Conservation (phyloP, 2,797 vertebrate species). For the Centropyge bicolor region DNA sequence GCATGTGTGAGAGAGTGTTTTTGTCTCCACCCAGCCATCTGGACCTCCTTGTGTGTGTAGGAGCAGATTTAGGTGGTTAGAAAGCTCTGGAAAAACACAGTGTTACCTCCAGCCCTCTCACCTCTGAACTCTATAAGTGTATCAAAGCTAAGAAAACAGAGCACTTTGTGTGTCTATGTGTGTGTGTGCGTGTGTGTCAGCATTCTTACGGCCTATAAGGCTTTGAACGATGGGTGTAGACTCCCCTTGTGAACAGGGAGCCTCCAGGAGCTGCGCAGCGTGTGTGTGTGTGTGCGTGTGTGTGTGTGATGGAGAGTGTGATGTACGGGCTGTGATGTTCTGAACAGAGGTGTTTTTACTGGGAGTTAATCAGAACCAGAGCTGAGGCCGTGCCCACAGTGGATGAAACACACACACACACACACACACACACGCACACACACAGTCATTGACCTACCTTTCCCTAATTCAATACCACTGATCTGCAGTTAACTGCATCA, state of each 20-base stretch:
- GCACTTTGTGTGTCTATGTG: slow-evolving; percentile 60
- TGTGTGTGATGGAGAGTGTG: slow-evolving; percentile 59
- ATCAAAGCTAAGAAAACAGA: slow-evolving; percentile 87
- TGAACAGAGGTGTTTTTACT: slow-evolving; percentile 81
- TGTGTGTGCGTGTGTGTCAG: slow-evolving; percentile 48
- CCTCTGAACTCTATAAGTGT: slow-evolving; percentile 85
- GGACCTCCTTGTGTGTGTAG: slow-evolving; percentile 81
- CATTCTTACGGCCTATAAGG: slow-evolving; percentile 76
- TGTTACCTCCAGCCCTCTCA: slow-evolving; percentile 81
- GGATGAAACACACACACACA: slow-evolving; percentile 39
- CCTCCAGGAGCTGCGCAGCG: slow-evolving; percentile 74
- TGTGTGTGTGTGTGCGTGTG: slow-evolving; percentile 15
- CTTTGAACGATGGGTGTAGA: slow-evolving; percentile 80
- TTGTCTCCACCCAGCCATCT: slow-evolving; percentile 79
- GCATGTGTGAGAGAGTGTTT: slow-evolving; percentile 55
- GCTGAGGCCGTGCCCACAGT: slow-evolving; percentile 62
- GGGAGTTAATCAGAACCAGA: slow-evolving; percentile 83
- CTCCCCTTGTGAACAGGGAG: slow-evolving; percentile 77
- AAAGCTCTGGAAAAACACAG: slow-evolving; percentile 82
- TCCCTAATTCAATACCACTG: slow-evolving; percentile 15
- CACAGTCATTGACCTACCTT: slow-evolving; percentile 3
- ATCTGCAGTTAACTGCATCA: slow-evolving; percentile 17
- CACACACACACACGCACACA: slow-evolving; percentile 10
- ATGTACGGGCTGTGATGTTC: slow-evolving; percentile 81
- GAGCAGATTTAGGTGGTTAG: slow-evolving; percentile 80